Conservation (phyloP, 2,113 vertebrate genomes). For the Triplophysa rosa region DNA sequence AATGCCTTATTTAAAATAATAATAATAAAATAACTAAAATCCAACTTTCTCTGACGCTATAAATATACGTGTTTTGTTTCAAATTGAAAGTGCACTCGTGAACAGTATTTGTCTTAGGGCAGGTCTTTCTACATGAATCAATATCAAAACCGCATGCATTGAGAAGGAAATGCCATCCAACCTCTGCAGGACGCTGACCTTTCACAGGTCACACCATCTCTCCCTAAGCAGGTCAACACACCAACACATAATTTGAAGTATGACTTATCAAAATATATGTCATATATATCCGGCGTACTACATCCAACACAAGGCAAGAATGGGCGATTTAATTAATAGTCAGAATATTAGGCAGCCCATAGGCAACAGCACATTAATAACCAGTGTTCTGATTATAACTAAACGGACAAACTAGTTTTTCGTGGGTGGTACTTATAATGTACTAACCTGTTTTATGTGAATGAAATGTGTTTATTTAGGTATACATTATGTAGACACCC, state of each 20-base stretch:
- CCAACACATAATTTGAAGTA: conserved; percentile 47
- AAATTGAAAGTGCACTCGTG: conserved; percentile 22
- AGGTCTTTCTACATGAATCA: conserved; percentile 84
- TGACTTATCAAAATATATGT: background rate
- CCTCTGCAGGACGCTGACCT: conserved; percentile 84
- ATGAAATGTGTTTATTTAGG: conserved; percentile 2
- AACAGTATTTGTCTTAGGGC: conserved; percentile 66
- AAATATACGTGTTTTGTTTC: background rate
- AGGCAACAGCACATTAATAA: background rate
- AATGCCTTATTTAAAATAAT: background rate
- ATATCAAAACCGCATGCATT: conserved; percentile 85
- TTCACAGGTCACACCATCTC: conserved; percentile 80
- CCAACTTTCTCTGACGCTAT: background rate
- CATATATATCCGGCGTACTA: background rate
- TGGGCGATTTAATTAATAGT: background rate
- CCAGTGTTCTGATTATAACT: background rate
- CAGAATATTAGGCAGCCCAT: background rate
- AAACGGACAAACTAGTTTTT: background rate
- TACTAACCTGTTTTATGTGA: background rate
- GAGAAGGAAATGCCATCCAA: conserved; percentile 80
- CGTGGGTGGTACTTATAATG: background rate
- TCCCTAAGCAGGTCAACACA: conserved; percentile 74
- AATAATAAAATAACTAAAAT: background rate
- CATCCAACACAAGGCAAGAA: background rate
- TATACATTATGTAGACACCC: background rate